Evolutionary conservation across 2,113 vertebrate species (phyloP), one percentile per base, ranked within the genome.

Genomic region (Gallinago undulata): DNA sequence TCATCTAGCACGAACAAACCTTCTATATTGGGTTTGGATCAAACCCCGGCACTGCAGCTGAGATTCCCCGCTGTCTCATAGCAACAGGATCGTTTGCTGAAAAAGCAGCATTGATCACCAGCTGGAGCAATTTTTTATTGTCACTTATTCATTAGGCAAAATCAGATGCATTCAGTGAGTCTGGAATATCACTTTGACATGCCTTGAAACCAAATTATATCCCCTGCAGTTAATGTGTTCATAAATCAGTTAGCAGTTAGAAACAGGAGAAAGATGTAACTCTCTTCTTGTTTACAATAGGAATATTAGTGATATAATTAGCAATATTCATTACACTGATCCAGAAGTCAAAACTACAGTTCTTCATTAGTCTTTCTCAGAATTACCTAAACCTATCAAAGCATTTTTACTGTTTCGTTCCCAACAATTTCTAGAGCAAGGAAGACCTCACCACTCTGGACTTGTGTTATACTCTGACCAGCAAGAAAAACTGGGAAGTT

Each of bases 81-180:
- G 96, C 94, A 96, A 96, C 84, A 19, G 91, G 63, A 91, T n/a
- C 50, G 25, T 73, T 45, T 91, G 62, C 82, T 94, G 95, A 56
- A 76, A 88, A 87, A 82, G 70, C 87, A 80, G 63, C 81, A 33
- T 3, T 31, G 84, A 84, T 78, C 84, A 89, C 70, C 95, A 94
- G 82, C 94, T 93, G 90, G 82, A 96, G 82, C 67, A 25, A 7
- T 87, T 89, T 89, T 59, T 43, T 89, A 51, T 63, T 69, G 57
- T 76, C 6, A 1, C 67, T 93, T 79, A 55, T 68, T 87, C 78
- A 74, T 57, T 66, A 90, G 70, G 50, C 93, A 91, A 62, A 93
- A 64, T 56, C 84, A 88, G 72, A 87, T 50, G 70, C 55, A 63
- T 50, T 66, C 63, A 8, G 48, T 62, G 55, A 47, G 74, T 72